phyloP scores from a whole-genome alignment of 2,797 vertebrate species.

The Fratercula arctica region DNA sequence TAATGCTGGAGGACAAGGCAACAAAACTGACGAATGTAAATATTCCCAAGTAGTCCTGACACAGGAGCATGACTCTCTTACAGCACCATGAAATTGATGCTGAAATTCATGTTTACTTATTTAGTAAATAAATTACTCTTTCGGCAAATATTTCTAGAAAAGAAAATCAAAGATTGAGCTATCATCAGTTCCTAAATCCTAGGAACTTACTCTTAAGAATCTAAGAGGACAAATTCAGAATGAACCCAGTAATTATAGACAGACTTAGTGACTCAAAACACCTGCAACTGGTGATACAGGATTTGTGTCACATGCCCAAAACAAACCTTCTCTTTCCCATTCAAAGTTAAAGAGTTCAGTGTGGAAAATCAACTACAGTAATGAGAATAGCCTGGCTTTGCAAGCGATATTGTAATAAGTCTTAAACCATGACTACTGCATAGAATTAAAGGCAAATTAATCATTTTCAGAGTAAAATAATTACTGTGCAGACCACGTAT shows the following conservation, averaged over 20 bases:
- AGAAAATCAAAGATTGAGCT: background rate
- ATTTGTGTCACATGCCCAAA: background rate
- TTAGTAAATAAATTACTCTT: background rate
- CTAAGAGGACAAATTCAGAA: background rate
- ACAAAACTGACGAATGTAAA: background rate
- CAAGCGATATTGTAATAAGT: background rate
- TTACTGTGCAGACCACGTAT: background rate
- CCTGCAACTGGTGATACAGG: background rate
- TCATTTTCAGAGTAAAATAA: background rate
- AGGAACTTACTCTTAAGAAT: background rate
- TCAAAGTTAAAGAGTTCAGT: background rate
- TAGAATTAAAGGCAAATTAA: constrained; percentile 1
- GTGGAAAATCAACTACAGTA: background rate
- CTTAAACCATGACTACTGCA: background rate
- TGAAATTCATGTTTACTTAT: background rate
- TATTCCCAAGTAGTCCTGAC: background rate
- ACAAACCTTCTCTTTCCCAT: background rate
- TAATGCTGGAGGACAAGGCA: background rate
- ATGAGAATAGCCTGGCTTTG: background rate
- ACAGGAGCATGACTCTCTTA: background rate
- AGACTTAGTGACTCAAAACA: background rate
- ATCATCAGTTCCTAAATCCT: background rate
- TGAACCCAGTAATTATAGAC: background rate
- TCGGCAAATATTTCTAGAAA: background rate
- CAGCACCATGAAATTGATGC: background rate